Evolutionary conservation across 2,113 vertebrate species (phyloP).

Genomic region (Pyrgilauda ruficollis): DNA sequence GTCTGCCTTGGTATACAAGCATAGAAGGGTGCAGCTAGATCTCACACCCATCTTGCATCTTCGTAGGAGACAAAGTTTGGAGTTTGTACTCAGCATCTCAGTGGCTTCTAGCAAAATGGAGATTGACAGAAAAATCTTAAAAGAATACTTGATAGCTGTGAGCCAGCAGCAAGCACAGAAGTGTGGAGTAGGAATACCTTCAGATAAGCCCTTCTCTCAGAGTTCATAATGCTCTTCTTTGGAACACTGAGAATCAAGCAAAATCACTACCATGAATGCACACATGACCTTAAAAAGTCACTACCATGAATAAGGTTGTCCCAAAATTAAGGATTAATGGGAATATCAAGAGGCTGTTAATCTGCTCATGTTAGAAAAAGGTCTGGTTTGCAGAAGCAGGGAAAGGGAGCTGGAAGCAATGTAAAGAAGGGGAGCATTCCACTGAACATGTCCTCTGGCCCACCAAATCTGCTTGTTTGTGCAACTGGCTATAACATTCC

Average conservation of each 20-base stretch:
- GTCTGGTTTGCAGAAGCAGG: neutral
- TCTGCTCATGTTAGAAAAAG: neutral
- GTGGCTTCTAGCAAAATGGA: neutral
- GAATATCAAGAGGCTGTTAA: neutral
- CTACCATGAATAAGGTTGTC: neutral
- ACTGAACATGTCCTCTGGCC: neutral
- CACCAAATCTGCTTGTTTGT: neutral
- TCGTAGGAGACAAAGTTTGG: neutral
- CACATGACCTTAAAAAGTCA: neutral
- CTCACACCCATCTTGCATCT: neutral
- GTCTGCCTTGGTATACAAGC: neutral
- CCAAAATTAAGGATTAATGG: neutral
- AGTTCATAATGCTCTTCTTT: neutral
- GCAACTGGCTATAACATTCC: neutral
- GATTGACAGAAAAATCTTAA: neutral
- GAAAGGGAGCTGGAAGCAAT: neutral
- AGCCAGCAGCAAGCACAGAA: neutral
- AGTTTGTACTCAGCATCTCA: neutral
- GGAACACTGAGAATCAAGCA: neutral
- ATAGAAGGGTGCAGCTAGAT: neutral
- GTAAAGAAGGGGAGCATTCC: neutral
- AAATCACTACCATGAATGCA: neutral
- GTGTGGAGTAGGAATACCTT: neutral
- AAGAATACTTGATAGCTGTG: neutral
- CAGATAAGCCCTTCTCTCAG: neutral